A percentile compares a stretch with the other conserved stretches of the same genome.
These are phyloP conservation scores for Malthinus seriepunctatus DNA, from an alignment of 2,888 invertebrate genomes.

Conservation along the genomic window DNA sequence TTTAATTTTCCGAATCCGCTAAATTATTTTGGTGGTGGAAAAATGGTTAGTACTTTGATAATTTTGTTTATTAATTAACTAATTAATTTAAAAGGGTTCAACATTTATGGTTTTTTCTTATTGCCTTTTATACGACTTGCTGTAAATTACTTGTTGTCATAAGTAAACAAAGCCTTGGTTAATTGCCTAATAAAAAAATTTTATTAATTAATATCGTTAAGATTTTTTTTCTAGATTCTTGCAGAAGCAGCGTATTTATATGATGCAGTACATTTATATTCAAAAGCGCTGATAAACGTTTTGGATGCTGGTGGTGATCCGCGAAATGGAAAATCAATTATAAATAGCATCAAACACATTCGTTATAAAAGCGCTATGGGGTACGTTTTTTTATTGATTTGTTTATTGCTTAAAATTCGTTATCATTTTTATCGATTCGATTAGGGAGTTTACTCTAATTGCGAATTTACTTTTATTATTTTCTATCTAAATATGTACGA, in stretches of 20 bases:
- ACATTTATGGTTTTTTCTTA: neutral
- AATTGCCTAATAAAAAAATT: neutral
- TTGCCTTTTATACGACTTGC: neutral
- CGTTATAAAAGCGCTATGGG: constrained; percentile 86
- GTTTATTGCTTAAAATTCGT: too few relatives aligned
- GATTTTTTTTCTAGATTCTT: constrained; percentile 64
- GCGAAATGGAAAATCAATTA: constrained; percentile 81
- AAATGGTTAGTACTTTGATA: constrained; percentile 56
- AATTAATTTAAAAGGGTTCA: neutral
- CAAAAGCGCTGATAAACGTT: constrained; percentile 75
- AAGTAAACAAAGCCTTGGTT: neutral
- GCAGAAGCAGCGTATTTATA: constrained; percentile 91
- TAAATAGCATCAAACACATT: constrained; percentile 74
- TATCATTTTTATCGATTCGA: too few relatives aligned
- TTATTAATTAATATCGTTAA: neutral
- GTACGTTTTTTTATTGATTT: constrained; percentile 54
- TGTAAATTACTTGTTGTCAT: neutral
- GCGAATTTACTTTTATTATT: too few relatives aligned
- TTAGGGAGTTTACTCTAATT: too few relatives aligned
- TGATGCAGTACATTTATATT: constrained; percentile 92
- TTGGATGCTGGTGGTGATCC: constrained; percentile 70
- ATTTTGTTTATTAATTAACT: constrained; percentile 25
- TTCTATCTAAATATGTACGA: too few relatives aligned
- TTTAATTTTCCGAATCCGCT: constrained; percentile 87
- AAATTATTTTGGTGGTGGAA: constrained; percentile 72